Evolutionary conservation across 2,797 vertebrate species (phyloP), one percentile per base, ranked within the genome.

Genomic region (Limosa lapponica): DNA sequence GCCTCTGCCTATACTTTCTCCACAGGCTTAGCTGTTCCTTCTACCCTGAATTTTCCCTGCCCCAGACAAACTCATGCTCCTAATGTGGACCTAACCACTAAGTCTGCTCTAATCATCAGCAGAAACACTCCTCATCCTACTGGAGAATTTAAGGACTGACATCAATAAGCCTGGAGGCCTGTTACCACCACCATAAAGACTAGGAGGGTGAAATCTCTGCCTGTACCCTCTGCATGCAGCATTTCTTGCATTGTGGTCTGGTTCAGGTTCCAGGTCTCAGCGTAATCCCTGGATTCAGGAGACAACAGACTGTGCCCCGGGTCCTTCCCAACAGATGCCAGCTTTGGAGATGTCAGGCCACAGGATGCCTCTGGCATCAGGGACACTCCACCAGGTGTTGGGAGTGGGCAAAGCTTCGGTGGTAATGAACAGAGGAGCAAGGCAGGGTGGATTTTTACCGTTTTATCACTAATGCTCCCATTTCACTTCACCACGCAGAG

Each of bases 401-500:
- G 11, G 16, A 41, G 18, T 8, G 8, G 23, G 41, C 46, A 66
- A 81, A 51, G 12, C 16, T 75, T 66, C 32, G 27, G 13, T 20
- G 32, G 41, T 16, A 55, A 57, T 8, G 43, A 73, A 28, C 25
- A 19, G 8, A n/a, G 36, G 16, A 62, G 23, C 0, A 1, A 86
- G 30, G 23, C n/a, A 72, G 25, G 8, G 25, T 46, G 24, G 48
- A 46, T 85, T 88, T 65, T 51, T 75, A 16, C 4, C 2, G 6
- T 82, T 69, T 82, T 28, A 24, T 70, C 61, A 37, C 34, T 36
- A 43, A 2, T 27, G 27, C 20, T 72, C 20, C 59, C 17, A 23
- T n/a, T 61, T 85, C 24, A 32, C 30, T 62, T 57, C 36, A 41
- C 14, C 1, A 1, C 0, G 0, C 27, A 23, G 52, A 51, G 41